Evolutionary conservation across 2,888 invertebrate genomes (phyloP), one percentile per base, ranked within the genome.

Genomic region (Perizoma flavofasciatum): DNA sequence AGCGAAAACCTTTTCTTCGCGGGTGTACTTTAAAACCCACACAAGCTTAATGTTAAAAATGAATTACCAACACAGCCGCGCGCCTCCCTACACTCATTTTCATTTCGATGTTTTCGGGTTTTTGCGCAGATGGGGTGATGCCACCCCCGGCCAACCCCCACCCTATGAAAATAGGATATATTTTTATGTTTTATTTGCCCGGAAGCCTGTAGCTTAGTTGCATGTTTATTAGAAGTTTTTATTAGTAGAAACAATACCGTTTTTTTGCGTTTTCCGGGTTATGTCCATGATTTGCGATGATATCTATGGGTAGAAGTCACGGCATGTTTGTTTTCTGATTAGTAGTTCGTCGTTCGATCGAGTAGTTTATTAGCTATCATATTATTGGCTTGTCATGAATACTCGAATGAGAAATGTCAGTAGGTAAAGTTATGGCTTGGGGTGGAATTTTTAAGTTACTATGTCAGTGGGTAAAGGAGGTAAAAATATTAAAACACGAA

Each of bases 71-170:
- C 92, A 91, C 89, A 90, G 81, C 77, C 74, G 77, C 79, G 74
- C 74, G 77, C 89, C 88, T 85, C 78, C 77, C 85, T 88, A 90
- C 89, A 89, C 92, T 92, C 92, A 92, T 92, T 92, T 92, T 92
- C 92, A 91, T 90, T 91, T 90, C 90, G 92, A 91, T 92, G 92
- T 92, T 92, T 92, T 92, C 88, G 92, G 91, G 92, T 92, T 92
- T 92, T 92, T 92, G 92, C 92, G 92, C 92, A 91, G 88, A 81
- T 79, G 86, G 78, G 71, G 72, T 56, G 68, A 71, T 69, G 50
- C 58, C 61, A 43, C 68, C 68, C 69, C 73, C 68, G 74, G 75
- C 74, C 68, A 71, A 83, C 88, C 87, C 89, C 83, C 92, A 84
- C 89, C 91, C 92, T 90, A 91, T 91, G 90, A 91, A 92, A 92